Percentiles rank a stretch among this genome's conserved stretches.
phyloP scores from a whole-genome alignment of 2,888 invertebrate genomes.

The Herminia tarsipennalis region DNA sequence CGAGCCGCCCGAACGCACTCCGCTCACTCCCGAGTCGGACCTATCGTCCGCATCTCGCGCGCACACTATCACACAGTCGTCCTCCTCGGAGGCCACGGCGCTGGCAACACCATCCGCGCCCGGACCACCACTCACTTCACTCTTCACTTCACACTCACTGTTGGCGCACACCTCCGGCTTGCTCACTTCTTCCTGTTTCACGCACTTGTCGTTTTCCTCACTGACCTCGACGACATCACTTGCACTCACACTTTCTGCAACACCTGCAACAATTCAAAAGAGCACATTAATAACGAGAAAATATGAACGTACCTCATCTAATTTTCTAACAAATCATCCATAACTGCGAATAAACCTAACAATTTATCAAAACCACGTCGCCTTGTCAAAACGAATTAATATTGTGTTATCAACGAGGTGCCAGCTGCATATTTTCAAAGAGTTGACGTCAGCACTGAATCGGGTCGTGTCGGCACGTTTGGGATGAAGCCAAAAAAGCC shows the following conservation, averaged over 20 bases:
- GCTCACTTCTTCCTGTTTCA: constrained; percentile 71
- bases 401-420: constrained; percentile 49
- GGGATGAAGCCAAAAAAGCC: constrained; percentile 74
- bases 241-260: constrained; percentile 73
- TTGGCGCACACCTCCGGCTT: constrained; percentile 62
- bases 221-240: constrained; percentile 77
- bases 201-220: constrained; percentile 78
- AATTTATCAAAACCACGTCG: constrained; percentile 30
- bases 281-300: neutral
- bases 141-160: constrained; percentile 79
- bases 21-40: constrained; percentile 91
- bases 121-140: constrained; percentile 75
- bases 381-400: constrained; percentile 34
- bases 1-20: constrained; percentile 88
- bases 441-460: constrained; percentile 62
- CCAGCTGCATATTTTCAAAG: constrained; percentile 61
- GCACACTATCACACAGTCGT: constrained; percentile 88
- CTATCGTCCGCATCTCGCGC: constrained; percentile 84
- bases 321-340: constrained; percentile 7
- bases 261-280: constrained; percentile 74
- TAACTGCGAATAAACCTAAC: constrained; percentile 15
- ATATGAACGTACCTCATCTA: neutral
- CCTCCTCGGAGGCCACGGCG: constrained; percentile 86
- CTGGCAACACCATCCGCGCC: constrained; percentile 82
- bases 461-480: constrained; percentile 64